Percentiles rank a stretch among this genome's conserved stretches.
phyloP scores from a whole-genome alignment of 2,888 invertebrate species.

The Lapara coniferarum region DNA sequence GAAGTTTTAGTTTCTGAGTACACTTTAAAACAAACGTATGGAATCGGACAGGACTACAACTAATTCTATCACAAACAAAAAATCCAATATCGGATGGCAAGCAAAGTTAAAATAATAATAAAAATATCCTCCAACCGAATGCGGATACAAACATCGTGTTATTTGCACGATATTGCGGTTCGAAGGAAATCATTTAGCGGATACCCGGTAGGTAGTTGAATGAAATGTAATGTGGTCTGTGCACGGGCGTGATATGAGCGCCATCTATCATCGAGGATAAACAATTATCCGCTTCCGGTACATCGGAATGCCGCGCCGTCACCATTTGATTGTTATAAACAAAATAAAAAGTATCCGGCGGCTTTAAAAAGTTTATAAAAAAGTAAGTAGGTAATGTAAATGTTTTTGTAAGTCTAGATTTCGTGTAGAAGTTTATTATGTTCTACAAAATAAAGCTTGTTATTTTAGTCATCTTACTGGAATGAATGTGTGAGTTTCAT shows the following conservation, averaged over 20 bases:
- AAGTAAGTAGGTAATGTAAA: too few species aligned
- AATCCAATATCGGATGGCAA: conserved; percentile 8
- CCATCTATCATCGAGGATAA: conserved; percentile 32
- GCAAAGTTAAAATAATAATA: conserved; percentile 10
- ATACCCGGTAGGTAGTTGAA: background rate
- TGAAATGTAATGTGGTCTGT: background rate
- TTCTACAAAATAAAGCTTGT: too few species aligned
- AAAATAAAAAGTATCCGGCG: too few species aligned
- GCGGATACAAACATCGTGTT: conserved; percentile 29
- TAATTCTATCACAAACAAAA: background rate
- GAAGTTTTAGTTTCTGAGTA: background rate
- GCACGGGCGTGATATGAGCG: conserved; percentile 25
- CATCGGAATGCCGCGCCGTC: background rate
- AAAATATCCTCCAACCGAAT: background rate
- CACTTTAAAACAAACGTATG: background rate
- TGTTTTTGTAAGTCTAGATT: too few species aligned
- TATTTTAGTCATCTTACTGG: background rate
- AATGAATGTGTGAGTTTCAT: background rate
- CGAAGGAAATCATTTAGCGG: conserved; percentile 29
- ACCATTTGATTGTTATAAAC: background rate
- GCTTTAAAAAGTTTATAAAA: background rate
- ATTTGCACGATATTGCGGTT: conserved; percentile 32
- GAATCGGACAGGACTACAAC: background rate
- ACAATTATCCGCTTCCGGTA: background rate
- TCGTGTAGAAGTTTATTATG: too few species aligned